Base-by-base conservation (phyloP, 1,140 invertebrate species). In the Orius insidiosus region DNA sequence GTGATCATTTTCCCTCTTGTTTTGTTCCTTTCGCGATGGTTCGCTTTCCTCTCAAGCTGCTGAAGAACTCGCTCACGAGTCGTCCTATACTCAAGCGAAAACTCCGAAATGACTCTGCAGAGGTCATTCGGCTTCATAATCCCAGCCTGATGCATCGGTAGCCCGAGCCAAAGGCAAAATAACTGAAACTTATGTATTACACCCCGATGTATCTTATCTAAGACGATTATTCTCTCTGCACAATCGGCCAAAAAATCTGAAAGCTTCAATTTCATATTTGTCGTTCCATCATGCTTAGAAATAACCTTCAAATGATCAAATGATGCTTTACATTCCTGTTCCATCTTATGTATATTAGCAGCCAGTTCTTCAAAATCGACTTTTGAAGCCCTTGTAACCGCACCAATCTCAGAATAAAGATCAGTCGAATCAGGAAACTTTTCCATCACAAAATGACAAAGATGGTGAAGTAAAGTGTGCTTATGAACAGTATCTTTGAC, bases 401-500 rank as follows among this genome's bases (percentile, higher is more conserved):
- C 78, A 33, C 88, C 88, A 53, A 92, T 85, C 80, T 99, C 95
- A 19, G 90, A 95, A 65, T 98, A 98, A 33, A 99, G 74, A 69
- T 99, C 95, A 33, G 79, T 80, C 4, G 85, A 86, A 46, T 96
- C 87, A 0, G 88, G 83, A 65, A 84, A 94, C 60, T 94, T 88
- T 60, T 98, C 90, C 67, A 95, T 84, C 40, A 99, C 88, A 70
- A 96, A 93, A 61, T 89, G 85, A 64, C 92, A 97, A 43, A 98
- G 70, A 68, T 99, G 95, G 65, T 98, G 89, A 33, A 98, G 71
- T 46, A 98, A 68, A 15, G 93, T 93, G 65, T 98, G 92, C 64
- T 98, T 98, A 63, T 98, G 89, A 18, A 97, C 88, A 0, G 94
- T 97, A 63, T 98, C 94, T 68, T 98, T 98, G 1, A 99, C 93